Conservation (phyloP, 2,888 invertebrate genomes). For the Bimastos eiseni region DNA sequence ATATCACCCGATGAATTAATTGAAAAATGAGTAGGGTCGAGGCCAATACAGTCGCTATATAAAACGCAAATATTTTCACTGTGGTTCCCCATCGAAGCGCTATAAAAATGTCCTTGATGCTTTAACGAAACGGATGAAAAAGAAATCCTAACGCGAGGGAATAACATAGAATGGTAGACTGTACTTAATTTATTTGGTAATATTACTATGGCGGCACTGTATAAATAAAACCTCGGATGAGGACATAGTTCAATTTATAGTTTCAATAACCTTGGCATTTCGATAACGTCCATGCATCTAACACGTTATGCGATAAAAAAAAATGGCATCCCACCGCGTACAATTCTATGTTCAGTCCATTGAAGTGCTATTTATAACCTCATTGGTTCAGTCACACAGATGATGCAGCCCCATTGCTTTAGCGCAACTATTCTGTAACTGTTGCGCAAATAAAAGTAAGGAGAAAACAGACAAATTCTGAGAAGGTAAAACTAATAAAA, state of each 20-base stretch:
- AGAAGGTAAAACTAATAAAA: not conserved
- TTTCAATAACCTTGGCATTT: not conserved
- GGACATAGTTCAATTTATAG: not conserved
- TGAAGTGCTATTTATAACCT: too few relatives aligned
- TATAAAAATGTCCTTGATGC: not conserved
- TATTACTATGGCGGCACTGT: not conserved
- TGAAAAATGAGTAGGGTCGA: too few relatives aligned
- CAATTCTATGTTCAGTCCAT: not conserved
- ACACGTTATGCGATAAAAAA: not conserved
- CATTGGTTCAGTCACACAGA: too few relatives aligned
- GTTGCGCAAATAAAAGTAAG: not conserved
- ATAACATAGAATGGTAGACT: not conserved
- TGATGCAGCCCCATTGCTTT: not conserved
- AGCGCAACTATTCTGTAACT: not conserved
- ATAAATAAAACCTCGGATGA: not conserved
- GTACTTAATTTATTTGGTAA: too few relatives aligned
- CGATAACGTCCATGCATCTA: not conserved
- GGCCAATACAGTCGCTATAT: too few relatives aligned
- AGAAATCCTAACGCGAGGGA: not conserved
- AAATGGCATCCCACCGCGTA: not conserved
- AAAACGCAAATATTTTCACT: too few relatives aligned
- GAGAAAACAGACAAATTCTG: not conserved
- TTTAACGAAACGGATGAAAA: not conserved
- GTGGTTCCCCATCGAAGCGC: not conserved
- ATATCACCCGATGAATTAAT: too few relatives aligned